Evolutionary conservation across 2,888 invertebrate species (phyloP).

Genomic region (Nowickia ferox): DNA sequence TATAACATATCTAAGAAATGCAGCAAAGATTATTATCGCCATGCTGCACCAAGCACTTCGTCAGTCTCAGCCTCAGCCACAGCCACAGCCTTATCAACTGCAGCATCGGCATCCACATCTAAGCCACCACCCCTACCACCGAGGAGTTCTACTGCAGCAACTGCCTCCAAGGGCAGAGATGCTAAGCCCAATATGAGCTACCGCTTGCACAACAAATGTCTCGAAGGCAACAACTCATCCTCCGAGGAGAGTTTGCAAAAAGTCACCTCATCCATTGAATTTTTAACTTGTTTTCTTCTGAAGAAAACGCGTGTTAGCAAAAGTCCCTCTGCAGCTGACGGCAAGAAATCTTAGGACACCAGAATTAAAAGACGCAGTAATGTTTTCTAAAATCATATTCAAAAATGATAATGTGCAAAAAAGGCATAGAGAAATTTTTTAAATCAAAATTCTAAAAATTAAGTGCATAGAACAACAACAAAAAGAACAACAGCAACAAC

Average conservation of each 20-base stretch:
- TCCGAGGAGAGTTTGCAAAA: conserved; percentile 82
- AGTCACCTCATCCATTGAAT: conserved; percentile 81
- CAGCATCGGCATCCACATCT: conserved; percentile 65
- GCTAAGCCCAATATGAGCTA: conserved; percentile 68
- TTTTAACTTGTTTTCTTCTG: conserved; percentile 81
- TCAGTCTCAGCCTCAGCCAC: conserved; percentile 36
- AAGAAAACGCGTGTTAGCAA: conserved; percentile 79
- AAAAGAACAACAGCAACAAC: conserved; percentile 41
- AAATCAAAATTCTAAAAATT: conserved; percentile 56
- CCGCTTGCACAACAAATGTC: conserved; percentile 74
- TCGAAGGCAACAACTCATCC: conserved; percentile 76
- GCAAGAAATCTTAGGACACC: conserved; percentile 79
- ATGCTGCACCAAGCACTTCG: conserved; percentile 70
- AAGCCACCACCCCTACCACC: conserved; percentile 71
- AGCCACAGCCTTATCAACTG: conserved; percentile 44
- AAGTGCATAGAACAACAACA: conserved; percentile 40
- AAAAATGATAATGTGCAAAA: conserved; percentile 2
- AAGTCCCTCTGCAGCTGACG: conserved; percentile 70
- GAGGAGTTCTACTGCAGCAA: conserved; percentile 55
- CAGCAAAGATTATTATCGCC: conserved; percentile 81
- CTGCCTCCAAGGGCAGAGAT: conserved; percentile 62
- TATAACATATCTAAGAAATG: conserved; percentile 82
- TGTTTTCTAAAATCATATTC: conserved; percentile 69
- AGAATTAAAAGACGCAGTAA: conserved; percentile 73
- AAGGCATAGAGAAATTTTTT: conserved; percentile 10